phyloP scores from a whole-genome alignment of 2,797 vertebrate genomes.

The Alauda arvensis region DNA sequence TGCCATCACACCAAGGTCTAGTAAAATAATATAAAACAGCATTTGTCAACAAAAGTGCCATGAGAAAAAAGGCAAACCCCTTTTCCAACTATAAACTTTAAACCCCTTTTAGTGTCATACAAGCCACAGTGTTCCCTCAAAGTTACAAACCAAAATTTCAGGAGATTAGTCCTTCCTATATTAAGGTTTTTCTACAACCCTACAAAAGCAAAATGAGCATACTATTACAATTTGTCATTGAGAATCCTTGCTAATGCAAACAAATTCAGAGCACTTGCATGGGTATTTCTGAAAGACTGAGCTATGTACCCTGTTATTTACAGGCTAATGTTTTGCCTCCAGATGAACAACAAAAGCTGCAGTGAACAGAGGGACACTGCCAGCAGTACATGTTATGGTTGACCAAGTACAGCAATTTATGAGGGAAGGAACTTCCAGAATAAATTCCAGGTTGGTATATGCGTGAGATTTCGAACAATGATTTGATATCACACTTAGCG shows the following conservation, averaged over 20 bases:
- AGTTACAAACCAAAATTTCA: background rate
- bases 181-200: background rate
- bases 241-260: constrained; percentile 1
- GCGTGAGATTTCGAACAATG: constrained; percentile 35
- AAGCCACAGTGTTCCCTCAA: background rate
- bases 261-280: constrained; percentile 13
- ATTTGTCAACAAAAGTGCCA: background rate
- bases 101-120: background rate
- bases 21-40: background rate
- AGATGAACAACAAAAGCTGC: constrained; percentile 41
- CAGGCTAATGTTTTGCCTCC: constrained; percentile 44
- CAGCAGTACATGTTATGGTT: constrained; percentile 34
- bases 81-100: background rate
- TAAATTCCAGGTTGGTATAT: constrained; percentile 47
- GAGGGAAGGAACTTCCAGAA: constrained; percentile 30
- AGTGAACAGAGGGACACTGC: constrained; percentile 35
- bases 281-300: constrained; percentile 44
- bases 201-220: background rate
- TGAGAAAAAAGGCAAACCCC: background rate
- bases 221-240: background rate
- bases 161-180: background rate
- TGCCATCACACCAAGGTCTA: background rate
- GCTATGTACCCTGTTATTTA: constrained; percentile 36
- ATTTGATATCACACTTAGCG: background rate
- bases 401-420: constrained; percentile 26